These are phyloP conservation scores for Petrophora chlorosata DNA, from an alignment of 2,888 invertebrate species.

Conservation along the genomic window DNA sequence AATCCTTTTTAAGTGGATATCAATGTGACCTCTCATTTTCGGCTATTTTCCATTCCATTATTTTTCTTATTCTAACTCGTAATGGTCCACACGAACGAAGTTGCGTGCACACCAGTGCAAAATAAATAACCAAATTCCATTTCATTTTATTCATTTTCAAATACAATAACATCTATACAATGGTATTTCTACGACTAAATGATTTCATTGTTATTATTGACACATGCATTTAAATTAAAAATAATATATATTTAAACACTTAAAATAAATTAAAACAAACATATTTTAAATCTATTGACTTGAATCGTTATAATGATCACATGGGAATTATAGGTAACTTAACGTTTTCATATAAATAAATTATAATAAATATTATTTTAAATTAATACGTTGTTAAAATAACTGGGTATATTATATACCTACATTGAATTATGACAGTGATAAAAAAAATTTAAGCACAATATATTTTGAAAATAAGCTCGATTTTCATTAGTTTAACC, in stretches of 20 bases:
- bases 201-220: constrained; percentile 74
- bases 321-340: constrained; percentile 40
- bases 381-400: not conserved
- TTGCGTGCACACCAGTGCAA: too few species aligned
- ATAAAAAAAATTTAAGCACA: not conserved
- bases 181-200: constrained; percentile 78
- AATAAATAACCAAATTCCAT: constrained; percentile 53
- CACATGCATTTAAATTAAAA: constrained; percentile 70
- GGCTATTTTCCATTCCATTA: too few species aligned
- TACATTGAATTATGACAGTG: not conserved
- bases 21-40: too few species aligned
- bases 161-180: constrained; percentile 84
- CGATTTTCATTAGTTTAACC: not conserved
- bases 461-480: constrained; percentile 7
- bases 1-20: too few species aligned
- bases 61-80: too few species aligned
- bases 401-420: not conserved
- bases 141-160: constrained; percentile 79
- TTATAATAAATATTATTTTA: constrained; percentile 1
- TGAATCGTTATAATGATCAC: constrained; percentile 45
- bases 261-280: constrained; percentile 41
- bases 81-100: too few species aligned
- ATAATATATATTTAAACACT: constrained; percentile 37
- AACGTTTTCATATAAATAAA: constrained; percentile 11
- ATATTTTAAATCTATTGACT: constrained; percentile 40